Conservation (phyloP, 2,113 vertebrate species). For the Sapajus apella region DNA sequence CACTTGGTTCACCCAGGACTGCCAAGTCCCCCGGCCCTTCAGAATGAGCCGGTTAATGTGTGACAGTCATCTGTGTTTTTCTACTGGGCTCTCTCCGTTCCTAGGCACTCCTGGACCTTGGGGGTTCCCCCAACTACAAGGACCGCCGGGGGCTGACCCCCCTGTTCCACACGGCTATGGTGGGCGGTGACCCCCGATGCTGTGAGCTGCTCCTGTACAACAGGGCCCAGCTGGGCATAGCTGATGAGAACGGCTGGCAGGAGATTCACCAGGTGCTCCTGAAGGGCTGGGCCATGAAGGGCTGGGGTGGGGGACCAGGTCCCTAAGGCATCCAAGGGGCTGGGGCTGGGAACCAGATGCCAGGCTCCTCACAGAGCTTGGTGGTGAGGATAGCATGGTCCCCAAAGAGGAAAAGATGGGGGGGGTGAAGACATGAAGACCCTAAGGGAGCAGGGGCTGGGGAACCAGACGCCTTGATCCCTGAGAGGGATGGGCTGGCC, state of each 20-base stretch:
- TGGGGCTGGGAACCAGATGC: background rate
- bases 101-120: constrained; percentile 91
- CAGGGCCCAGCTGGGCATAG: constrained; percentile 89
- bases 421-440: fast-evolving
- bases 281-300: background rate
- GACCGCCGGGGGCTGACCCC: constrained; percentile 94
- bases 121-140: constrained; percentile 95
- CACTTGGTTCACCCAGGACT: background rate
- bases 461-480: fast-evolving
- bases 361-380: background rate
- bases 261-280: constrained; percentile 92
- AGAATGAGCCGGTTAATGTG: fast-evolving
- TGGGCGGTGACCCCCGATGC: constrained; percentile 94
- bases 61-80: background rate
- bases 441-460: too few species aligned
- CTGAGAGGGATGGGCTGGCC: background rate
- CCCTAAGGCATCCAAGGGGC: background rate
- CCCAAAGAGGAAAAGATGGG: background rate
- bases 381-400: background rate
- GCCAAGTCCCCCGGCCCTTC: too few species aligned
- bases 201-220: constrained; percentile 94
- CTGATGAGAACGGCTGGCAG: constrained; percentile 96
- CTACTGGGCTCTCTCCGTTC: background rate
- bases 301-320: fast-evolving
- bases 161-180: constrained; percentile 95